phyloP scores from a whole-genome alignment of 2,113 vertebrate genomes.

The Cyphomyrus discorhynchus region DNA sequence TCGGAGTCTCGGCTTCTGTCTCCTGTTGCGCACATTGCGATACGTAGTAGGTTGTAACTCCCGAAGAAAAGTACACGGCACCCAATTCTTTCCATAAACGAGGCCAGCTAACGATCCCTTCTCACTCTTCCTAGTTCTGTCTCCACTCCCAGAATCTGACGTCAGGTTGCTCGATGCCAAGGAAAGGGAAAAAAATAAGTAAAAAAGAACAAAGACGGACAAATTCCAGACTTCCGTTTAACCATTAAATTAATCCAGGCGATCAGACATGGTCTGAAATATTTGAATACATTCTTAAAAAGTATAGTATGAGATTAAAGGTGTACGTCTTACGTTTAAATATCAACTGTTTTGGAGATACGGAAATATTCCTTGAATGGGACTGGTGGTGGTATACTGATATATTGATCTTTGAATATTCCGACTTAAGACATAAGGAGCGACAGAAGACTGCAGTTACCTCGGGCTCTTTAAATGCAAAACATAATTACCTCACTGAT shows the following conservation, averaged over 20 bases:
- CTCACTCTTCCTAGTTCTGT: conserved; percentile 29
- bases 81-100: conserved; percentile 42
- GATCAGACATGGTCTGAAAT: not conserved
- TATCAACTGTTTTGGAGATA: not conserved
- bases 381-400: not conserved
- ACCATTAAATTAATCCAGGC: not conserved
- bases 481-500: not conserved
- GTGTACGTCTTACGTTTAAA: not conserved
- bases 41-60: conserved; percentile 15
- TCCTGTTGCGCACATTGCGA: conserved; percentile 26
- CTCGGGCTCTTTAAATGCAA: not conserved
- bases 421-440: not conserved
- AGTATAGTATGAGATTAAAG: not conserved
- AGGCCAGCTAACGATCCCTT: conserved; percentile 20
- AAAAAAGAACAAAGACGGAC: not conserved
- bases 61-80: conserved; percentile 16
- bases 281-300: not conserved
- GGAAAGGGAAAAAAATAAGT: not conserved
- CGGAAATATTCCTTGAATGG: not conserved
- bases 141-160: conserved; percentile 20
- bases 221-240: not conserved
- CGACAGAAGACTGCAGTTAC: not conserved
- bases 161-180: not conserved
- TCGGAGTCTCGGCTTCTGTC: not conserved
- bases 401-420: not conserved